Percentiles rank a stretch among this genome's conserved stretches.
These are phyloP conservation scores for Planococcus citri DNA, from an alignment of 1,140 invertebrate species.

Conservation along the genomic window DNA sequence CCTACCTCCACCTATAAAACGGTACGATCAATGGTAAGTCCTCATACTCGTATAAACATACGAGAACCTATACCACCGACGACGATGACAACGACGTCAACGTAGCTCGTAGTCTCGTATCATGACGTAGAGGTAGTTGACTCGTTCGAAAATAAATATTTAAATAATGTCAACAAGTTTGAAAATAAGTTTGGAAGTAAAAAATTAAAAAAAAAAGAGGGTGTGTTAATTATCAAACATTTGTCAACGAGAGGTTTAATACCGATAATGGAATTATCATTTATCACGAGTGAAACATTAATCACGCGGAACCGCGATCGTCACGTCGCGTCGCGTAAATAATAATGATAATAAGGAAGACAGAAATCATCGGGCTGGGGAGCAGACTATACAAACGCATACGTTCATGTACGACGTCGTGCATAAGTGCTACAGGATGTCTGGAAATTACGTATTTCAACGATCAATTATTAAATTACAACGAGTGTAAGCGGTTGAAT, in stretches of 20 bases:
- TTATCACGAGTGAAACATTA: not conserved
- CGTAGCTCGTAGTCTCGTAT: not conserved
- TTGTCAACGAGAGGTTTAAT: not conserved
- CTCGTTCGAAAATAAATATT: not conserved
- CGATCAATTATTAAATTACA: too few relatives aligned
- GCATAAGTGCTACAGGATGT: too few relatives aligned
- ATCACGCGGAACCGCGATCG: not conserved
- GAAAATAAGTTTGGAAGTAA: not conserved
- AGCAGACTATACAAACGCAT: too few relatives aligned
- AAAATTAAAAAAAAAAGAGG: not conserved
- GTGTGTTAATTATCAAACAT: not conserved
- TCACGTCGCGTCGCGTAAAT: too few relatives aligned
- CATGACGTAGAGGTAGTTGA: not conserved
- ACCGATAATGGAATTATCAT: not conserved
- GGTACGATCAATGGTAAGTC: too few relatives aligned
- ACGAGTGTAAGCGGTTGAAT: too few relatives aligned
- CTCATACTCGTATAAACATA: too few relatives aligned
- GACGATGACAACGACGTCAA: not conserved
- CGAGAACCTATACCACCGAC: too few relatives aligned
- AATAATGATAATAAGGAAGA: not conserved
- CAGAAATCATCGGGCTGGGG: too few relatives aligned
- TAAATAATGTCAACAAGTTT: not conserved
- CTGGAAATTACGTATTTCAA: too few relatives aligned
- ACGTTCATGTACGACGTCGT: too few relatives aligned
- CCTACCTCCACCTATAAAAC: too few relatives aligned